These are phyloP conservation scores for Coptodon bakossiorum DNA, from an alignment of 2,113 vertebrate species.

Conservation along the genomic window DNA sequence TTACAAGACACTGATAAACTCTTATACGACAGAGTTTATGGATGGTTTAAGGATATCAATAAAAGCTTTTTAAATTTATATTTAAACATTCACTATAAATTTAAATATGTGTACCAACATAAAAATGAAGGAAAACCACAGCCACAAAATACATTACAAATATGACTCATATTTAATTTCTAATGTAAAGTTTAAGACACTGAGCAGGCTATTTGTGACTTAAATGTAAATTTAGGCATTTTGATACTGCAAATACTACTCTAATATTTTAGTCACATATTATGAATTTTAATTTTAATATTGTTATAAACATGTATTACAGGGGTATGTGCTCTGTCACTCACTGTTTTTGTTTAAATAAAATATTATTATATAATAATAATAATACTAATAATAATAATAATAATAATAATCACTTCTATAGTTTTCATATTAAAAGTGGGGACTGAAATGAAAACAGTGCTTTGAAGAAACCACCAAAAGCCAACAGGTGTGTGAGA, in stretches of 20 bases:
- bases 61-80: not conserved
- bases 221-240: not conserved
- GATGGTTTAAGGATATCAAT: not conserved
- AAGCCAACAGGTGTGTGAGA: not conserved
- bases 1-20: not conserved
- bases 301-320: not conserved
- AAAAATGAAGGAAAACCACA: not conserved
- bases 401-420: not conserved
- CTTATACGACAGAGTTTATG: not conserved
- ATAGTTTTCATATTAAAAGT: not conserved
- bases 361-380: not conserved
- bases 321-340: not conserved
- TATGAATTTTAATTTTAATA: not conserved
- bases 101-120: not conserved
- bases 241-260: not conserved
- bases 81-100: not conserved
- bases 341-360: not conserved
- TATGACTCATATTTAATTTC: not conserved
- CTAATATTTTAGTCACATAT: not conserved
- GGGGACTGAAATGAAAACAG: not conserved
- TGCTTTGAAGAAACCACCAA: not conserved
- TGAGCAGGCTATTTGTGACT: not conserved
- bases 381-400: not conserved
- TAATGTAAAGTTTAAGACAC: not conserved
- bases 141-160: not conserved